These are phyloP conservation scores for Mycalesis mineus DNA, from an alignment of 2,888 invertebrate genomes.

Conservation along the genomic window DNA sequence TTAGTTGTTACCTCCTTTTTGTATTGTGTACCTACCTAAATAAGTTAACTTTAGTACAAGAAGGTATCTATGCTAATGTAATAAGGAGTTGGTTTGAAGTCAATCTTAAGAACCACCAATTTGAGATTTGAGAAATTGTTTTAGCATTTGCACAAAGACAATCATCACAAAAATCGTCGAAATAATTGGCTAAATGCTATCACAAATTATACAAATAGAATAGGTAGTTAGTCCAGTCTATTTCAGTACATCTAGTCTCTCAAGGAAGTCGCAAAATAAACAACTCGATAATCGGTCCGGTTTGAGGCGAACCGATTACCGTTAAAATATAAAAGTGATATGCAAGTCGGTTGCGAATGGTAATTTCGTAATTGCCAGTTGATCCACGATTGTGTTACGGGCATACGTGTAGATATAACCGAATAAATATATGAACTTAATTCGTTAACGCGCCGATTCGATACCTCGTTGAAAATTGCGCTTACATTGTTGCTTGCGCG, in stretches of 20 bases:
- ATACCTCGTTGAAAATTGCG: slow-evolving; percentile 10
- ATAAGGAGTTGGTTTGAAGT: too few species aligned
- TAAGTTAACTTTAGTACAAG: too few species aligned
- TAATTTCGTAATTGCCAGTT: slow-evolving; percentile 64
- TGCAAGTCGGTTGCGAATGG: slow-evolving; percentile 53
- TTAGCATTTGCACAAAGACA: too few species aligned
- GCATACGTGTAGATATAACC: background rate
- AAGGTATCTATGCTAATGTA: too few species aligned
- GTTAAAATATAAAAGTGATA: slow-evolving; percentile 58
- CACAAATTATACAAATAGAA: background rate
- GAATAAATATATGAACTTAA: slow-evolving; percentile 6
- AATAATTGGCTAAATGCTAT: too few species aligned
- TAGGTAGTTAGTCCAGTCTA: background rate
- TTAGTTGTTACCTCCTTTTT: too few species aligned
- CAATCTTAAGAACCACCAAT: too few species aligned
- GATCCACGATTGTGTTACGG: slow-evolving; percentile 44
- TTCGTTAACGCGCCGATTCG: slow-evolving; percentile 10
- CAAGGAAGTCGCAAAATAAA: slow-evolving; percentile 2
- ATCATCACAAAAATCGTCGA: too few species aligned
- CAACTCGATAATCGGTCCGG: slow-evolving; percentile 32
- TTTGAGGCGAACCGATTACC: slow-evolving; percentile 46
- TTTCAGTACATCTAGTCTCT: background rate
- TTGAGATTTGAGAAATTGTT: too few species aligned
- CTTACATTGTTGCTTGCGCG: slow-evolving; percentile 17
- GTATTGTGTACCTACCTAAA: too few species aligned